Percentiles rank a stretch among this genome's conserved stretches.
These are phyloP conservation scores for Oreochromis tanganicae DNA, from an alignment of 2,113 vertebrate genomes.

Conservation along the genomic window DNA sequence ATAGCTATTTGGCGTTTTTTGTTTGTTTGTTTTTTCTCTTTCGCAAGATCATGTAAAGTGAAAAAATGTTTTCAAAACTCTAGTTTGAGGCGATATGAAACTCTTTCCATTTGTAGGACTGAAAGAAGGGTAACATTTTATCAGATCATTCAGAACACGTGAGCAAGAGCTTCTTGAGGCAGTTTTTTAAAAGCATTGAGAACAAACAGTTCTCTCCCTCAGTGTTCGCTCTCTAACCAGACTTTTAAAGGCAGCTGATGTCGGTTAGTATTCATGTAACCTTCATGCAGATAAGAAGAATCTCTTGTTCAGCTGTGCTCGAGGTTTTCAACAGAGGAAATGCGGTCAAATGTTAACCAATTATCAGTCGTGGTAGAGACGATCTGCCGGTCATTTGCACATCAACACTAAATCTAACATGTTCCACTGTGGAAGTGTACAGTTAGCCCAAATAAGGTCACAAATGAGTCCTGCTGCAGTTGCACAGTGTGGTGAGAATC, in stretches of 20 bases:
- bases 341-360: constrained; percentile 1
- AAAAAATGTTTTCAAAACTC: constrained; percentile 17
- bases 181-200: neutral
- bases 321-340: neutral
- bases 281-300: neutral
- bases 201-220: neutral
- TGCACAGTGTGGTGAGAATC: neutral
- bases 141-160: neutral
- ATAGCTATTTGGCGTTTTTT: constrained; percentile 45
- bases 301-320: neutral
- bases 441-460: neutral
- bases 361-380: constrained; percentile 48
- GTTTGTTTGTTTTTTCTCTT: neutral
- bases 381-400: constrained; percentile 56
- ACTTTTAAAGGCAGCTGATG: neutral
- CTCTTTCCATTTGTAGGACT: constrained; percentile 66
- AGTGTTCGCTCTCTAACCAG: neutral
- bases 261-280: neutral
- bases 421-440: neutral
- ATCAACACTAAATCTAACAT: neutral
- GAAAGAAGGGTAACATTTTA: constrained; percentile 28
- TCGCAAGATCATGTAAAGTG: constrained; percentile 41
- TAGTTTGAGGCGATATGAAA: constrained; percentile 64
- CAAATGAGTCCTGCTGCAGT: neutral
- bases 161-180: neutral